Percentiles rank a stretch among this genome's conserved stretches.
phyloP scores from a whole-genome alignment of 2,888 invertebrate species.

The Danaus chrysippus region DNA sequence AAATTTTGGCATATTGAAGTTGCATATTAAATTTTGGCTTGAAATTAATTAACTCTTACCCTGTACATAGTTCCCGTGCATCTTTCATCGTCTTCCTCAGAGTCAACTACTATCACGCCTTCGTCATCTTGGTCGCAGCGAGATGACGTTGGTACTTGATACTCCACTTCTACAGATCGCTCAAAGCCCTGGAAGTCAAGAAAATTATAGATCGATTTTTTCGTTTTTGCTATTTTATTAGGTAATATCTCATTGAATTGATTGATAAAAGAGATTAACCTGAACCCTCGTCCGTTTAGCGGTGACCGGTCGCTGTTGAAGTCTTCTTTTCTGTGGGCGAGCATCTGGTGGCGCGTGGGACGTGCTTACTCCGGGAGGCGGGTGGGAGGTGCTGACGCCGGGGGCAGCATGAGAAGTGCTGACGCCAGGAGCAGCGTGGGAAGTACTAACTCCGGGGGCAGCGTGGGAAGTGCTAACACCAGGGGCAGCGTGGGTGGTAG shows the following conservation, averaged over 20 bases:
- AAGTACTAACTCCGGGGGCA: slow-evolving; percentile 48
- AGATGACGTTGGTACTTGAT: slow-evolving; percentile 92
- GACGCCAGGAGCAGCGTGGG: slow-evolving; percentile 43
- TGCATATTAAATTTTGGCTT: not conserved
- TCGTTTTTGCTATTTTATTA: slow-evolving; percentile 2
- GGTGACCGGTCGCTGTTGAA: slow-evolving; percentile 64
- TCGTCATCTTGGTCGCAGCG: slow-evolving; percentile 93
- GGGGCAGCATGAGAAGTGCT: slow-evolving; percentile 37
- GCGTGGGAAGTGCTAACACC: slow-evolving; percentile 49
- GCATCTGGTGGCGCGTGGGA: slow-evolving; percentile 60
- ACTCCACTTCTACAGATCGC: slow-evolving; percentile 85
- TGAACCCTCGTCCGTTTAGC: slow-evolving; percentile 77
- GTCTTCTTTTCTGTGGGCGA: slow-evolving; percentile 61
- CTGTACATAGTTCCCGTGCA: slow-evolving; percentile 79
- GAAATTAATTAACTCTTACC: slow-evolving; percentile 40
- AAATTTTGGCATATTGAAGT: not conserved
- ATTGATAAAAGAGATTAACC: slow-evolving; percentile 43
- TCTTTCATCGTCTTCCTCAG: slow-evolving; percentile 86
- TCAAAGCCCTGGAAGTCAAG: slow-evolving; percentile 70
- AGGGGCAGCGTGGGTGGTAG: slow-evolving; percentile 53
- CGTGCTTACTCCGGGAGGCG: slow-evolving; percentile 47
- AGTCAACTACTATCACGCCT: slow-evolving; percentile 87
- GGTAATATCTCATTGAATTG: not conserved
- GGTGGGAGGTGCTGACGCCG: slow-evolving; percentile 47
- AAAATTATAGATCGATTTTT: slow-evolving; percentile 8